Evolutionary conservation across 2,888 invertebrate genomes (phyloP), one percentile per base, ranked within the genome.

Genomic region (Lamellibrachia satsuma): DNA sequence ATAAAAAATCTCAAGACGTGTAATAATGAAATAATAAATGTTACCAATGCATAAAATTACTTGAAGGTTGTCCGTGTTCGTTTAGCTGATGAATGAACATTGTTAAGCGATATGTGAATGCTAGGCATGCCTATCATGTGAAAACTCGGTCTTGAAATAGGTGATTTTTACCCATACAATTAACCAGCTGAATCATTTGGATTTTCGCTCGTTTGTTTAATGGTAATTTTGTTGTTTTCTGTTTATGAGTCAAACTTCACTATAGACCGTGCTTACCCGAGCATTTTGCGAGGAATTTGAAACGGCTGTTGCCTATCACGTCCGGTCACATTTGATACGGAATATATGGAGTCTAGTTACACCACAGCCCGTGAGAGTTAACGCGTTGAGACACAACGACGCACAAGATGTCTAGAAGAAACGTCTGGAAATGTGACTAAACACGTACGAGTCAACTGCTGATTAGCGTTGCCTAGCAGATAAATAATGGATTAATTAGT

Each of bases 1-100:
- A 57, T 52, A 55, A 91, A 91, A 91, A 75, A 75, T 75, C 75
- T 75, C 75, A 75, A 75, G 75, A 75, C 75, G 75, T 75, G 75
- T 75, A 75, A 75, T 75, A 75, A 75, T 75, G 75, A 75, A 75
- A 75, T 75, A 75, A 75, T 75, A 75, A 75, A 75, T 75, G 75
- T 75, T 75, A 75, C 75, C 22, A 75, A 75, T 75, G 75, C 75
- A 75, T 75, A 75, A 75, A 75, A 75, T 75, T 75, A 75, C 75
- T 75, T 15, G 75, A 75, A 75, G 11, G 75, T 75, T 75, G 75
- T 75, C n/a, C n/a, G 75, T n/a, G 75, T 75, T 75, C 75, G n/a
- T 75, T 75, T 75, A 75, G 75, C 22, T n/a, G 15, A 6, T 75
- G 6, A 1, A 22, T 15, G 22, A 11, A 11, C n/a, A 22, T 22